Conservation (phyloP, 64 coral and sea anemone genomes). For the Porites australiensis region DNA sequence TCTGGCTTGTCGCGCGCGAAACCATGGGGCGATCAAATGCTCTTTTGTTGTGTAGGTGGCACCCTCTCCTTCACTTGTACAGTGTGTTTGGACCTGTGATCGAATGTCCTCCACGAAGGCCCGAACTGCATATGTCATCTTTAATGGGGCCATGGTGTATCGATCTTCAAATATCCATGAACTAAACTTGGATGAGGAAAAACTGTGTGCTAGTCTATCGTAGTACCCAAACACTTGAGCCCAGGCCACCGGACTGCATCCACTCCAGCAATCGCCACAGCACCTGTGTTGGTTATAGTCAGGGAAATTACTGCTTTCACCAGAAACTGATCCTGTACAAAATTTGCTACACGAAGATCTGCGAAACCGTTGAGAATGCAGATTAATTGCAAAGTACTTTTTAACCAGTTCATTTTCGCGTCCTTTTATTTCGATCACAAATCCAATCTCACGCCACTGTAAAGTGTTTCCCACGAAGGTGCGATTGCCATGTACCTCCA, state of each 20-base stretch:
- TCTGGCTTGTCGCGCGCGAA: conserved; percentile 25
- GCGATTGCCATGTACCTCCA: background rate
- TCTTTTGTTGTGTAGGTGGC: background rate
- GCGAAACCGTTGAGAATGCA: background rate
- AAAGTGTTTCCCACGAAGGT: conserved; percentile 18
- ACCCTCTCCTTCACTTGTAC: conserved; percentile 1
- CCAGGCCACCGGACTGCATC: conserved; percentile 75
- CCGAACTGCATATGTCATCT: background rate
- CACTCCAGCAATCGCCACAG: conserved; percentile 54
- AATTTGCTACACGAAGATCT: background rate
- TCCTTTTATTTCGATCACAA: conserved; percentile 30
- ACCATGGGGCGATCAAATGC: conserved; percentile 38
- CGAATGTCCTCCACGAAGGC: conserved; percentile 29
- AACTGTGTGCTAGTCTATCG: conserved; percentile 44
- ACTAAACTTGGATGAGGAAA: conserved; percentile 7
- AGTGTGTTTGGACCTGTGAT: conserved; percentile 25
- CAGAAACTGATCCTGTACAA: background rate
- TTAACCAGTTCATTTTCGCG: background rate
- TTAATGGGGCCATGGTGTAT: background rate
- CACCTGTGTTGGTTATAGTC: conserved; percentile 64
- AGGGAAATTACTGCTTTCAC: conserved; percentile 17
- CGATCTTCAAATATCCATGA: background rate
- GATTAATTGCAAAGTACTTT: conserved; percentile 61
- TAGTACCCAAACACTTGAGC: conserved; percentile 79
- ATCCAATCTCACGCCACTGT: conserved; percentile 56